phyloP scores from a whole-genome alignment of 2,888 invertebrate species.

The Acrocera orbiculus region DNA sequence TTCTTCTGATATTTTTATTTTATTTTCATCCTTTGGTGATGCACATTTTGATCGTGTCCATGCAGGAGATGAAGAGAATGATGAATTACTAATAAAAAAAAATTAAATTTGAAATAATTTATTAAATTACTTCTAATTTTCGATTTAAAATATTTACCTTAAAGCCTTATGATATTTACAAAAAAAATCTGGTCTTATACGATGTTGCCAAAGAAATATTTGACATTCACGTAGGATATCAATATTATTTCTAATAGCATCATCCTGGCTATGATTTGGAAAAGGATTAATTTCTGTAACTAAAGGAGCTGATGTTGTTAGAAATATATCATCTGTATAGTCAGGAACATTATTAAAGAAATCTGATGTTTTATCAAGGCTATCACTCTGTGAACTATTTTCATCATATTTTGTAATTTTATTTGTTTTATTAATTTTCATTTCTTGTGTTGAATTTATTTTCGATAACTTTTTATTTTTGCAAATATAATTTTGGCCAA shows the following conservation, averaged over 20 bases:
- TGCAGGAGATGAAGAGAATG: conserved; percentile 11
- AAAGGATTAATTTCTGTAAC: too few species aligned
- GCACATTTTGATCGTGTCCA: conserved; percentile 5
- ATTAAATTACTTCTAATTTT: conserved; percentile 3
- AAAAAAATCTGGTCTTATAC: conserved; percentile 60
- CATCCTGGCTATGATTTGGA: too few species aligned
- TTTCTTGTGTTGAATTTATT: background rate
- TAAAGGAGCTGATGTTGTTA: too few species aligned
- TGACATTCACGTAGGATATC: conserved; percentile 37
- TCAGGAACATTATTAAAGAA: conserved; percentile 27
- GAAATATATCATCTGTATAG: conserved; percentile 18
- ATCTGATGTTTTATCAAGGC: conserved; percentile 20
- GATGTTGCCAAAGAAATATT: conserved; percentile 43
- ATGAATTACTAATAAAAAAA: conserved; percentile 10
- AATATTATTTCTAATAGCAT: conserved; percentile 14
- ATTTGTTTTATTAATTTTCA: conserved; percentile 6
- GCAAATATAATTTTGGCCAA: conserved; percentile 8
- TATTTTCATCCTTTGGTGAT: conserved; percentile 4
- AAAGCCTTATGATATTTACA: conserved; percentile 45
- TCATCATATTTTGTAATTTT: background rate
- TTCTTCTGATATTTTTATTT: too few species aligned
- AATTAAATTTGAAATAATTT: background rate
- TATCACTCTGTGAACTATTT: conserved; percentile 9
- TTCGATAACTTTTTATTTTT: background rate
- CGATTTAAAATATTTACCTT: conserved; percentile 23